Evolutionary conservation across 2,888 invertebrate species (phyloP).

Genomic region (Andrena trimmerana): DNA sequence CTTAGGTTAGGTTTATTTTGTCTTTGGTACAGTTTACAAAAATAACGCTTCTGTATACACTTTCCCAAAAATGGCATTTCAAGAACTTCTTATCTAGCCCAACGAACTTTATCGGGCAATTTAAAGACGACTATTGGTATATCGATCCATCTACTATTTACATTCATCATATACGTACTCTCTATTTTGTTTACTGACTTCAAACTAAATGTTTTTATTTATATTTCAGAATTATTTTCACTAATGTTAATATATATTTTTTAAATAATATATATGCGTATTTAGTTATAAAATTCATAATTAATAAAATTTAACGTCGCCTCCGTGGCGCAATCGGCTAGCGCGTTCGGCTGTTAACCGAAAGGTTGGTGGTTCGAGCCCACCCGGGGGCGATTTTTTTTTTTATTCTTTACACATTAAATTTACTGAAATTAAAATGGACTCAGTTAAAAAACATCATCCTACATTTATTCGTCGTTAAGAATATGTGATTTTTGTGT

Average conservation of each 20-base stretch:
- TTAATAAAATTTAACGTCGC: too few species aligned
- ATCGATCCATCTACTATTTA: too few species aligned
- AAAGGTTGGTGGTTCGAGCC: conserved; percentile 99
- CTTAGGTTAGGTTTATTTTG: too few species aligned
- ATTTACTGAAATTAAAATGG: not conserved
- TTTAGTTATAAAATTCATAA: too few species aligned
- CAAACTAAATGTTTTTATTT: not conserved
- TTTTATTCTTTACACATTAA: conserved; percentile 83
- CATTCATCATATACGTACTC: not conserved
- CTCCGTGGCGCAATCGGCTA: conserved; percentile 90
- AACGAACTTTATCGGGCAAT: too few species aligned
- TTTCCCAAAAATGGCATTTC: too few species aligned
- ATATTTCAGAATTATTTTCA: not conserved
- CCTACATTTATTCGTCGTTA: not conserved
- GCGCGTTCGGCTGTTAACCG: conserved; percentile 99
- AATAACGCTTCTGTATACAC: too few species aligned
- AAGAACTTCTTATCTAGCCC: too few species aligned
- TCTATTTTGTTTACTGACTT: not conserved
- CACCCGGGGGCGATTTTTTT: conserved; percentile 89
- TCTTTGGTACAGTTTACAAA: too few species aligned
- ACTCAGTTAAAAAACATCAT: not conserved
- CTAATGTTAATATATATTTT: not conserved
- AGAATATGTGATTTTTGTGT: too few species aligned
- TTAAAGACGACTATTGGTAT: too few species aligned
- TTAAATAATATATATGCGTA: too few species aligned